These are phyloP conservation scores for Cacatua alba DNA, from an alignment of 2,113 vertebrate genomes.

Conservation along the genomic window DNA sequence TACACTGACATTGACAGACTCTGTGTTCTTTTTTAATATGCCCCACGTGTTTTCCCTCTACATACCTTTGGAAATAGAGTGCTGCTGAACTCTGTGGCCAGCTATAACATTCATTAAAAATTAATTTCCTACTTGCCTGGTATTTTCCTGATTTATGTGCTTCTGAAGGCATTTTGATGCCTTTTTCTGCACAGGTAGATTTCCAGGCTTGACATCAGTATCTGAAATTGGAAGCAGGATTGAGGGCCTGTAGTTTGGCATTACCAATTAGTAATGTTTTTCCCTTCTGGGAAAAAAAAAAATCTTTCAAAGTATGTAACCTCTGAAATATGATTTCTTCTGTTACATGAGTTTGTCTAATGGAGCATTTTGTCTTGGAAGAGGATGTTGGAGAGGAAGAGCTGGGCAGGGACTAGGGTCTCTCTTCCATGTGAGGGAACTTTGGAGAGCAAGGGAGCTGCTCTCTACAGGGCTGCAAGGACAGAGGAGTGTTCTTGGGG, in stretches of 20 bases:
- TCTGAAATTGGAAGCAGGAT: neutral
- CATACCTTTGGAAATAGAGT: neutral
- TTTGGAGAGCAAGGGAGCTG: neutral
- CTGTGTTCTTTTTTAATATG: neutral
- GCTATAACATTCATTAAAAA: constrained; percentile 38
- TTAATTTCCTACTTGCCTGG: constrained; percentile 1
- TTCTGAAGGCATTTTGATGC: constrained; percentile 21
- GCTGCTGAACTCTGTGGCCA: constrained; percentile 1
- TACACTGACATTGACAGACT: neutral
- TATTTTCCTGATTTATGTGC: constrained; percentile 24
- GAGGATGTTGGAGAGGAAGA: accelerated
- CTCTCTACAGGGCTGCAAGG: accelerated
- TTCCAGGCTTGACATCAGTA: constrained; percentile 2
- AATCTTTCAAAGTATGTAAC: neutral
- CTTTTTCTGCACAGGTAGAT: neutral
- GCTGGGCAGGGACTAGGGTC: neutral
- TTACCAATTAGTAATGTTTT: neutral
- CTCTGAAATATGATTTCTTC: neutral
- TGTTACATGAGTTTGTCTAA: neutral
- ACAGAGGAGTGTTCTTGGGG: neutral
- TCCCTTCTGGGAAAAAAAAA: neutral
- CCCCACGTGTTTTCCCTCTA: neutral
- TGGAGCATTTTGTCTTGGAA: neutral
- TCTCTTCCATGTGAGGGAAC: neutral
- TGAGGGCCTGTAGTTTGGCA: neutral